These are phyloP conservation scores for Orius insidiosus DNA, from an alignment of 1,140 invertebrate genomes.

Conservation along the genomic window DNA sequence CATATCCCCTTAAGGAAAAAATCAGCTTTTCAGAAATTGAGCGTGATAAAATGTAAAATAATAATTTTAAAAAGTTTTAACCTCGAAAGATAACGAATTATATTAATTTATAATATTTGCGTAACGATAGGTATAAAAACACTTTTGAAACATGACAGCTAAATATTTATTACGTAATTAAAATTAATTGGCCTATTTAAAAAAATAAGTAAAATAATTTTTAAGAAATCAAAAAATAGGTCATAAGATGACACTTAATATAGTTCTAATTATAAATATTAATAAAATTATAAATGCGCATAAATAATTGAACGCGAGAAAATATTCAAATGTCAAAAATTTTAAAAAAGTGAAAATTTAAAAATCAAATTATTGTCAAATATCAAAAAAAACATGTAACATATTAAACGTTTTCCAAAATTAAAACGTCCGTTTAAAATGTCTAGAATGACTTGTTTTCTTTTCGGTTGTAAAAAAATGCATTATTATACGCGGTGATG, in stretches of 20 bases:
- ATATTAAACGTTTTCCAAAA: constrained; percentile 6
- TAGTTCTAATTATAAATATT: constrained; percentile 2
- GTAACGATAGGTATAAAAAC: background rate
- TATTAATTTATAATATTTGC: background rate
- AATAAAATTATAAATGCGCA: constrained; percentile 3
- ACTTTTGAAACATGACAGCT: background rate
- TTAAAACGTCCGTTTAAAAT: background rate
- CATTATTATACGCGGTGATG: too few relatives aligned
- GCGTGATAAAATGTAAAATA: background rate
- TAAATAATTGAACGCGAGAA: background rate
- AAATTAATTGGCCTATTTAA: too few relatives aligned
- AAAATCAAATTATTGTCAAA: background rate
- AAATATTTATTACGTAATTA: background rate
- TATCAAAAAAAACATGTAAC: background rate
- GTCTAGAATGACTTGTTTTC: too few relatives aligned
- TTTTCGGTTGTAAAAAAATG: too few relatives aligned
- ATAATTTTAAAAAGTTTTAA: background rate
- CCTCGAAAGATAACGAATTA: background rate
- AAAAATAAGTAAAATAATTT: too few relatives aligned
- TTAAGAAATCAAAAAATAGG: too few relatives aligned
- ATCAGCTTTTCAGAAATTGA: background rate
- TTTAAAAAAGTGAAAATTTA: background rate
- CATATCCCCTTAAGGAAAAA: too few relatives aligned
- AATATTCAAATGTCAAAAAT: background rate
- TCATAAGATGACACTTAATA: background rate